Percentiles rank a stretch among this genome's conserved stretches.
These are phyloP conservation scores for Petrocephalus schoutedeni DNA, from an alignment of 2,797 vertebrate genomes.

Conservation along the genomic window DNA sequence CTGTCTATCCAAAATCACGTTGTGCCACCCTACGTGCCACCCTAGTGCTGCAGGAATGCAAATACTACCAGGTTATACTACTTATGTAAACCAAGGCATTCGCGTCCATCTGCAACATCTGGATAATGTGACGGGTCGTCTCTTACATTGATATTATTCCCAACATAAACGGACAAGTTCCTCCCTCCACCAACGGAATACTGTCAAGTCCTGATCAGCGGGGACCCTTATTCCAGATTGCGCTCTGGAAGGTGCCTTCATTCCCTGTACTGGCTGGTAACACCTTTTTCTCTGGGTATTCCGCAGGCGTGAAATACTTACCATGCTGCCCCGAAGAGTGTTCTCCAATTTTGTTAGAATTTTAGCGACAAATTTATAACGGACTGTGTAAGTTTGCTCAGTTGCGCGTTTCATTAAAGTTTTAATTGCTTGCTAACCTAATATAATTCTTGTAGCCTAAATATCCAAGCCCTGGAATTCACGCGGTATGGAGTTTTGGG, in stretches of 20 bases:
- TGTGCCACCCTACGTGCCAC: no score
- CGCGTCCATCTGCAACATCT: background rate
- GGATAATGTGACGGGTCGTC: background rate
- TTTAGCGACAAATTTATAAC: background rate
- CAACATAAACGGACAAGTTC: background rate
- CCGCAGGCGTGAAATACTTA: background rate
- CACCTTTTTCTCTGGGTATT: background rate
- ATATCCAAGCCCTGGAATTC: background rate
- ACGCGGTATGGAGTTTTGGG: background rate
- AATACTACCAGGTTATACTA: no score
- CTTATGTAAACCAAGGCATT: no score
- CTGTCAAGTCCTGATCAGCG: constrained; percentile 17
- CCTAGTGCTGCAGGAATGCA: background rate
- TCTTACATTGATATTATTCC: background rate
- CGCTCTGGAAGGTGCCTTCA: background rate
- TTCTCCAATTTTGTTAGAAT: background rate
- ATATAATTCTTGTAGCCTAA: background rate
- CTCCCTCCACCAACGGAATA: constrained; percentile 19
- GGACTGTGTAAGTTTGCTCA: background rate
- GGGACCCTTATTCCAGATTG: background rate
- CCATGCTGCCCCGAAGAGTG: background rate
- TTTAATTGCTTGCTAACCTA: background rate
- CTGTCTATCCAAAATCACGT: background rate
- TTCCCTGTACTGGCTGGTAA: constrained; percentile 13
- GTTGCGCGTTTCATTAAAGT: background rate